A percentile compares a stretch with the other conserved stretches of the same genome.
Evolutionary conservation across 92 coral and sea anemone species (phyloP).

Genomic region (Zoanthus sansibaricus): DNA sequence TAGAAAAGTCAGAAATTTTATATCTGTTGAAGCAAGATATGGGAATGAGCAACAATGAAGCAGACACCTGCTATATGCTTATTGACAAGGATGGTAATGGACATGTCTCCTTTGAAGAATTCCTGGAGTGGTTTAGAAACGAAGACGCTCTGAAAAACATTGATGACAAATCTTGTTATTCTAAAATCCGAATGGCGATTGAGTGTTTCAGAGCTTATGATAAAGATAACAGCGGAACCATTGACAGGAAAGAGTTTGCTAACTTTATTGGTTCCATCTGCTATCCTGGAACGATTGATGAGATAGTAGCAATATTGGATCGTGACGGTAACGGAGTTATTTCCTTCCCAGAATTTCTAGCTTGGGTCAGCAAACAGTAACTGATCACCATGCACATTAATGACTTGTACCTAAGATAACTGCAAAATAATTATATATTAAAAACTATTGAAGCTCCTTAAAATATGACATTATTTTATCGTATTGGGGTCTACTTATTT

Average conservation of each 20-base stretch:
- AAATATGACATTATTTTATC: no score
- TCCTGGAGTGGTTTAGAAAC: constrained; percentile 77
- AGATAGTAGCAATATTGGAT: constrained; percentile 66
- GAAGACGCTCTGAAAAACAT: constrained; percentile 69
- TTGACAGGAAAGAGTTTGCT: constrained; percentile 82
- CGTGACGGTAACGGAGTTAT: constrained; percentile 87
- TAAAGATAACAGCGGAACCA: constrained; percentile 79
- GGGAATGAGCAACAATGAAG: constrained; percentile 77
- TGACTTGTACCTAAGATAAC: no score
- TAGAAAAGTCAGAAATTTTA: constrained; percentile 70
- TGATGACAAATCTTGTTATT: constrained; percentile 71
- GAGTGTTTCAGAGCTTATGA: constrained; percentile 82
- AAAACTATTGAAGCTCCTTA: no score
- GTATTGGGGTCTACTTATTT: no score
- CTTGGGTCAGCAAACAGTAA: constrained; percentile 67
- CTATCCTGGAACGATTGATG: constrained; percentile 52
- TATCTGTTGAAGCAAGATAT: constrained; percentile 71
- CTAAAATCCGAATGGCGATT: constrained; percentile 71
- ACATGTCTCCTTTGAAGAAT: constrained; percentile 74
- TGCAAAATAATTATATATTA: no score
- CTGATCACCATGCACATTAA: no score
- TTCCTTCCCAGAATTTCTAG: constrained; percentile 87
- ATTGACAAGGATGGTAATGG: constrained; percentile 93
- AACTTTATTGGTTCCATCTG: constrained; percentile 65
- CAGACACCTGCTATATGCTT: constrained; percentile 73